Percentiles rank a stretch among this genome's conserved stretches.
Conservation (phyloP, 2,888 invertebrate species). For the Hypomecis atomaria region DNA sequence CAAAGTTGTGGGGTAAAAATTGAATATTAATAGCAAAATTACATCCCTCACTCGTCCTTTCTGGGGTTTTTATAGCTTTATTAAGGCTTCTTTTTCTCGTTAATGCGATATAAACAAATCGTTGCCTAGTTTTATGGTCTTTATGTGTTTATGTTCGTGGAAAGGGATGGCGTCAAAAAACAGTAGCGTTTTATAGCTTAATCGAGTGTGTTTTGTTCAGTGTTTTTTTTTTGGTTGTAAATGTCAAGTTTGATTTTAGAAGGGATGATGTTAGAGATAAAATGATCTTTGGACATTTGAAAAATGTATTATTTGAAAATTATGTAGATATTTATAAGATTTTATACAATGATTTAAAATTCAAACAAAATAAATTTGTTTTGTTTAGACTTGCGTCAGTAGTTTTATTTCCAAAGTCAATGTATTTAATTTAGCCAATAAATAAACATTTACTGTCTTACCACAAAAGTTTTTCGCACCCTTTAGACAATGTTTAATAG, state of each 20-base stretch:
- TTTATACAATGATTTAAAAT: too few species aligned
- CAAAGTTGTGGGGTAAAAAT: slow-evolving; percentile 77
- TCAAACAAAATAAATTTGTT: too few species aligned
- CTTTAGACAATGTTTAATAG: too few species aligned
- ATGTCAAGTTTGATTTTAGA: slow-evolving; percentile 42
- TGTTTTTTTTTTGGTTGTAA: slow-evolving; percentile 63
- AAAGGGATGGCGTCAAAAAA: slow-evolving; percentile 79
- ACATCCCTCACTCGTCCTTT: slow-evolving; percentile 66
- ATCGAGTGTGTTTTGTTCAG: slow-evolving; percentile 71
- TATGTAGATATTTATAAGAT: slow-evolving; percentile 1
- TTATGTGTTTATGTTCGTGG: slow-evolving; percentile 60
- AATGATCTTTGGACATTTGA: slow-evolving; percentile 17
- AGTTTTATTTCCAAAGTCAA: too few species aligned
- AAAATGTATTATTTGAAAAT: slow-evolving; percentile 7
- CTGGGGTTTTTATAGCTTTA: slow-evolving; percentile 80
- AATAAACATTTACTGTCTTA: too few species aligned
- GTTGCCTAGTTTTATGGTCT: slow-evolving; percentile 65
- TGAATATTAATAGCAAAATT: slow-evolving; percentile 85
- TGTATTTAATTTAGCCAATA: too few species aligned
- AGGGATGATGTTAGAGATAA: slow-evolving; percentile 28
- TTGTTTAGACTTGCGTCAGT: too few species aligned
- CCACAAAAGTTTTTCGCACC: too few species aligned
- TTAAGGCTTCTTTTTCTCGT: slow-evolving; percentile 71
- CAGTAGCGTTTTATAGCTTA: slow-evolving; percentile 81
- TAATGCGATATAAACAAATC: slow-evolving; percentile 81